Conservation (phyloP, 2,797 vertebrate genomes). For the Sebastiscus albofasciatus region DNA sequence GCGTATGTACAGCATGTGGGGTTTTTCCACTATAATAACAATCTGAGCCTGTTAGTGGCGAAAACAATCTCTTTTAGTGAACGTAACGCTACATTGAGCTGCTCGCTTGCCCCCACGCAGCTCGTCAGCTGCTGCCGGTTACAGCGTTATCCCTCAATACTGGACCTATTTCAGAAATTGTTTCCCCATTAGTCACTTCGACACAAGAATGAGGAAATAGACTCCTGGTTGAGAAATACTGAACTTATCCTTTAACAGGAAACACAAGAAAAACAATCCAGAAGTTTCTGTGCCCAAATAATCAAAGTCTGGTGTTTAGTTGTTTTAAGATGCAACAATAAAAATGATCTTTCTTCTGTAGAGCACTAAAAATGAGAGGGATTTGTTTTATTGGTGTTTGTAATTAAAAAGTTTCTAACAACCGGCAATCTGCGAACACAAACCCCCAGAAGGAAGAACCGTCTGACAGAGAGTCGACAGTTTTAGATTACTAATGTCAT, state of each 20-base stretch:
- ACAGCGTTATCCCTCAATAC: no score
- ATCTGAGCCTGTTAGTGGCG: no score
- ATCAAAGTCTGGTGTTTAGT: neutral
- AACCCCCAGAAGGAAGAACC: neutral
- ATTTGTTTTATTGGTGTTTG: neutral
- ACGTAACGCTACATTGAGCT: no score
- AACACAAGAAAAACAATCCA: neutral
- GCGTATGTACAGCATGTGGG: no score
- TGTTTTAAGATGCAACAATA: neutral
- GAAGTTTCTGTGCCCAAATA: neutral
- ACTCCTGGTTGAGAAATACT: no score
- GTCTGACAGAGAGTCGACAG: neutral
- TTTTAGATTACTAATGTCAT: neutral
- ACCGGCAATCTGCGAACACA: neutral
- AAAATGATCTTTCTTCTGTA: neutral
- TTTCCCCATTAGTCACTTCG: no score
- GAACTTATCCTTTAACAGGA: neutral
- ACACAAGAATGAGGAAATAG: no score
- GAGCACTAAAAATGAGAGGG: neutral
- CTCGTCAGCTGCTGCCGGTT: no score
- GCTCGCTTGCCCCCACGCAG: no score
- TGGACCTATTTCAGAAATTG: no score
- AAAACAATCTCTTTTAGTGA: no score
- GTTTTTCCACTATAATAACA: no score
- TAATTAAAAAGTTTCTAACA: neutral